Base-by-base conservation (phyloP, 1,140 invertebrate species). In the Neodiprion fabricii region DNA sequence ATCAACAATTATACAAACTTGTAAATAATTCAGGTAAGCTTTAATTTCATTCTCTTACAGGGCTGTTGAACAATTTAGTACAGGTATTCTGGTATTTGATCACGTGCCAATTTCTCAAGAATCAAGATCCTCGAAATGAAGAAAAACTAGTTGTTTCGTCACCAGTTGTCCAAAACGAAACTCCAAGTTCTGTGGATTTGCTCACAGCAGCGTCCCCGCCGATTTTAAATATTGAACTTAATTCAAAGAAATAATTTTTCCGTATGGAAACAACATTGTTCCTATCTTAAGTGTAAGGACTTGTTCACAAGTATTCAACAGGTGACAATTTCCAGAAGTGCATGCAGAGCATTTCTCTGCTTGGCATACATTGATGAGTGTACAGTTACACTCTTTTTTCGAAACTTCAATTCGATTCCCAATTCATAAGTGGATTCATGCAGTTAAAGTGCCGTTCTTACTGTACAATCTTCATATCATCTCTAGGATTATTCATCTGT, bases 11-110 rank as follows among this genome's bases (percentile, higher is more conserved):
- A 9, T n/a, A 67, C 66, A 1, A 48, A 50, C 28, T n/a, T 72
- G 1, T 48, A 72, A 72, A 1, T 40, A 40, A 40, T 40, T 40
- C 28, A 3, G 28, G 28, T 1, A 40, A 40, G 28, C 28, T 53
- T 47, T 53, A 12, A 50, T 67, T 48, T 70, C 48, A 72, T 78
- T 74, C 72, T 74, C 81, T 83, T 85, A 14, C 75, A 89, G 88
- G 88, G 75, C 76, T 90, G 69, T 70, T 90, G 72, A 90, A 89
- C 70, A 88, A 78, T 80, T 70, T 87, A 69, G 84, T 89, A 17
- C 87, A 89, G 79, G 78, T 81, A 48, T 79, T 86, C 61, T 86
- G 85, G 80, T 84, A 85, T 73, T 72, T 88, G 70, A 65, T 86
- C 4, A 85, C 73, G 12, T 88, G 85, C 70, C 87, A 85, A 74